Evolutionary conservation across 2,888 invertebrate genomes (phyloP).

Genomic region (Amiota mariae): DNA sequence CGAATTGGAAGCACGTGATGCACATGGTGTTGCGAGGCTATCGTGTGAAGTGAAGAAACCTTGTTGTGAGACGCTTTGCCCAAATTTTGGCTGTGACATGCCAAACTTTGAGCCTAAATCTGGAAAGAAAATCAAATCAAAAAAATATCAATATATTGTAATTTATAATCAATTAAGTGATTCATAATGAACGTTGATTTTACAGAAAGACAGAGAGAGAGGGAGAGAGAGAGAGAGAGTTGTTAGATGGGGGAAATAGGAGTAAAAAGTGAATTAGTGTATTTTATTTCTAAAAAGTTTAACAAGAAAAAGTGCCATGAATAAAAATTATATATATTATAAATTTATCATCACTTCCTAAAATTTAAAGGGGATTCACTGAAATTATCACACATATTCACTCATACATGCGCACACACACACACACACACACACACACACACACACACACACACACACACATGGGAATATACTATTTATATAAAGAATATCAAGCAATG

Average conservation of each 20-base stretch:
- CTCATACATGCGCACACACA: background rate
- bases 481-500: constrained; percentile 8
- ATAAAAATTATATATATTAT: no score
- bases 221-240: no score
- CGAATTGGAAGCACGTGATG: constrained; percentile 77
- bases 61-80: constrained; percentile 76
- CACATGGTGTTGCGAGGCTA: constrained; percentile 81
- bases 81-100: constrained; percentile 77
- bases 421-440: constrained; percentile 29
- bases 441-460: constrained; percentile 5
- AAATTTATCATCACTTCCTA: no score
- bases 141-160: background rate
- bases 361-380: no score
- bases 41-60: constrained; percentile 83
- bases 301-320: no score
- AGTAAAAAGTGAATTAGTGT: no score
- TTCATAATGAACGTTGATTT: background rate
- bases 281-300: no score
- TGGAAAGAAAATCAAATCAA: constrained; percentile 61
- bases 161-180: background rate
- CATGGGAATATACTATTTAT: background rate
- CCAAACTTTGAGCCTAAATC: constrained; percentile 88
- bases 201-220: no score
- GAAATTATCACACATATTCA: no score
- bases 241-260: no score